Percentiles rank a stretch among this genome's conserved stretches.
These are phyloP conservation scores for Nothura maculosa DNA, from an alignment of 2,797 vertebrate species.

Conservation along the genomic window DNA sequence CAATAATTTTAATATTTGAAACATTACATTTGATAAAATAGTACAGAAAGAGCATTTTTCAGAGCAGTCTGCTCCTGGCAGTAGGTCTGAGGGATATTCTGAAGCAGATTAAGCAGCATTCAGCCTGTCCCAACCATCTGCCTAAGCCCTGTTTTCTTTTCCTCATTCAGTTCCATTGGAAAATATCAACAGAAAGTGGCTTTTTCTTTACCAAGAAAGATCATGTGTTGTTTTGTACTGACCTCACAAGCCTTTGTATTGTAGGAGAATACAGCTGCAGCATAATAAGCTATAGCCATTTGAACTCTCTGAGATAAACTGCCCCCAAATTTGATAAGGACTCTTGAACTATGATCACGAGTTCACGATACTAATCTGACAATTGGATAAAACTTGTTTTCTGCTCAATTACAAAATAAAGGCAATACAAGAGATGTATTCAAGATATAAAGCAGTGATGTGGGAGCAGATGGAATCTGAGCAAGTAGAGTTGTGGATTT, in stretches of 20 bases:
- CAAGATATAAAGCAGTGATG: background rate
- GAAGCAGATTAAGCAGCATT: conserved; percentile 28
- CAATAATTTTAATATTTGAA: background rate
- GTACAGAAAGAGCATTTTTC: background rate
- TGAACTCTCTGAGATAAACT: conserved; percentile 56
- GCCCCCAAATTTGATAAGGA: conserved; percentile 27
- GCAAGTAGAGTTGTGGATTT: background rate
- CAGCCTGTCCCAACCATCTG: conserved; percentile 28
- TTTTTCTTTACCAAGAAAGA: conserved; percentile 35
- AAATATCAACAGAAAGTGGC: conserved; percentile 50
- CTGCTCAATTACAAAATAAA: conserved; percentile 16
- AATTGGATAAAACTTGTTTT: conserved; percentile 23
- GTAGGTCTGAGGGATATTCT: background rate
- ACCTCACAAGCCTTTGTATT: conserved; percentile 5
- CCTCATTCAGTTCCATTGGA: background rate
- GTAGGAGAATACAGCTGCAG: conserved; percentile 16
- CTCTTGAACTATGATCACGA: conserved; percentile 19
- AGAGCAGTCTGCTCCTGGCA: conserved; percentile 7
- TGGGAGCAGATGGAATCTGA: conserved; percentile 12
- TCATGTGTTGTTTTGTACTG: background rate
- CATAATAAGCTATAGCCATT: conserved; percentile 5
- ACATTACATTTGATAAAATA: background rate
- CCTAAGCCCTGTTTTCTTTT: conserved; percentile 36
- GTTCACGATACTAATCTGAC: background rate
- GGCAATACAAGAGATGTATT: background rate